Evolutionary conservation across 2,113 vertebrate species (phyloP), one percentile per base, ranked within the genome.

Genomic region (Neolamprologus toae): DNA sequence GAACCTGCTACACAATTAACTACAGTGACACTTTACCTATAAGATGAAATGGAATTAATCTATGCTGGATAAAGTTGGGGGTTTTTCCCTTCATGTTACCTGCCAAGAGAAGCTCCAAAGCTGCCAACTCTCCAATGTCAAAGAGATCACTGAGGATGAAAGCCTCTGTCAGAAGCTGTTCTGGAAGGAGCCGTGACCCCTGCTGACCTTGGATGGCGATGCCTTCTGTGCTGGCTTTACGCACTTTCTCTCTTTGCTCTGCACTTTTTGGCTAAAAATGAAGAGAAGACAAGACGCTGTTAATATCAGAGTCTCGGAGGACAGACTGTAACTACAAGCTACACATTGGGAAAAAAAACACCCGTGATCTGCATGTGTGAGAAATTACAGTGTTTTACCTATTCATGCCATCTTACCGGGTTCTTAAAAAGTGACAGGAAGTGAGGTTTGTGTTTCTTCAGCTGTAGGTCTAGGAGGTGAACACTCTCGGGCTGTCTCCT

Each of bases 131-230:
- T 88, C 98, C 98, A 28, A 99, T 97, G 90, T 98, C 97, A 93
- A 99, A 99, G 76, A 99, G 96, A 93, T 99, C 98, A 86, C 98
- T 99, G 84, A 99, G 97, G 95, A 99, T 99, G 94, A 99, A 99
- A 40, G 98, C 97, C 93, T 99, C 99, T 86, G 96, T 96, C 87
- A 99, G 97, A 85, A 99, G 98, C 86, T 98, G 97, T 84, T 99
- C 98, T 10, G 98, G 98, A 82, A 99, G 97, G 28, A 98, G 97
- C 5, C 98, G 95, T 5, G 98, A 97, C 16, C 98, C 98, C 90
- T 99, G 99, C 82, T 99, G 98, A 86, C 99, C 99, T 90, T 99
- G 98, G 90, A 99, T 98, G 91, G 98, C 97, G 49, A 99, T 98
- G 53, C 99, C 98, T 87, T 99, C 99, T 16, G 97, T 98, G 94